phyloP scores from a whole-genome alignment of 2,797 vertebrate genomes.

The Ambastaia sidthimunki region DNA sequence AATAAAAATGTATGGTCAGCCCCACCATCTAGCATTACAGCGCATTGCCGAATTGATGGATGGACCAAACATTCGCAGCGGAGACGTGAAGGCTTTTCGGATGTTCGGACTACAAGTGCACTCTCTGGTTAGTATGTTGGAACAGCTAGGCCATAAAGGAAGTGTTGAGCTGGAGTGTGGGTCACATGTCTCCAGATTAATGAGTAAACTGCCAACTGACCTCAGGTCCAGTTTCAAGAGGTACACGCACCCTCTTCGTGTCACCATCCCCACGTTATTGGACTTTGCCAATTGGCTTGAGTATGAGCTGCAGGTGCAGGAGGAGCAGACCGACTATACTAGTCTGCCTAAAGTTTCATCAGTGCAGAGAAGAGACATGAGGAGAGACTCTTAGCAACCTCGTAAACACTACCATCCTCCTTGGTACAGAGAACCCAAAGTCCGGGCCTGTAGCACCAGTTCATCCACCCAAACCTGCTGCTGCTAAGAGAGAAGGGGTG shows the following conservation, averaged over 20 bases:
- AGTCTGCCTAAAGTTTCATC: not conserved
- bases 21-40: constrained; percentile 36
- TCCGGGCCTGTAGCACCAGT: not conserved
- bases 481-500: not conserved
- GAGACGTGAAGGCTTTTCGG: constrained; percentile 13
- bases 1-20: constrained; percentile 39
- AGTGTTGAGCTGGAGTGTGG: constrained; percentile 25
- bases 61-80: constrained; percentile 16
- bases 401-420: constrained; percentile 1
- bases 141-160: constrained; percentile 20
- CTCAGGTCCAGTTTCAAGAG: constrained; percentile 23
- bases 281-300: constrained; percentile 32
- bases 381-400: not conserved
- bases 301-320: constrained; percentile 14
- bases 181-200: constrained; percentile 26
- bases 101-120: constrained; percentile 2
- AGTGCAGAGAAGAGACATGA: not conserved
- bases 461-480: not conserved
- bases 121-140: constrained; percentile 45
- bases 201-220: constrained; percentile 29
- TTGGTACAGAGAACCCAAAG: not conserved
- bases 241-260: constrained; percentile 7
- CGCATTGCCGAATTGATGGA: constrained; percentile 42
- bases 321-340: not conserved
- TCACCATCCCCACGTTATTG: not conserved